phyloP scores from a whole-genome alignment of 1,140 invertebrate genomes.

The Bombyx mori region DNA sequence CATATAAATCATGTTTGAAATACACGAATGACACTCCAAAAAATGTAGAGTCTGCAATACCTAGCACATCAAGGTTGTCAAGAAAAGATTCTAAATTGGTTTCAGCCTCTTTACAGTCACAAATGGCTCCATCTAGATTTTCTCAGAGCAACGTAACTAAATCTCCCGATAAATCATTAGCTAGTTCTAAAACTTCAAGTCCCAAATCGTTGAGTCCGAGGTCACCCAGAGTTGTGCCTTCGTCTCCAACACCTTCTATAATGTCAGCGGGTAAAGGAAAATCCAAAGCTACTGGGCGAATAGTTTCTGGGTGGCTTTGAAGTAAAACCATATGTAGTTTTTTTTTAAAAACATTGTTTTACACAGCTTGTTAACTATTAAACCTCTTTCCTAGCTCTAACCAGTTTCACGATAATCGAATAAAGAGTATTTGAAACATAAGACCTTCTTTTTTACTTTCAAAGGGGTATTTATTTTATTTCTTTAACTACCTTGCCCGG shows the following conservation, averaged over 20 bases:
- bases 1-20: too few species aligned
- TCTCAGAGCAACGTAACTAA: slow-evolving; percentile 1
- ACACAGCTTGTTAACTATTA: too few species aligned
- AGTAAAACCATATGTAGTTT: background rate
- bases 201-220: slow-evolving; percentile 13
- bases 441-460: too few species aligned
- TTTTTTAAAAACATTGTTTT: too few species aligned
- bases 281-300: slow-evolving; percentile 78
- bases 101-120: slow-evolving; percentile 5
- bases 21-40: background rate
- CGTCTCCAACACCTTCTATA: slow-evolving; percentile 31
- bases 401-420: too few species aligned
- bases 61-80: slow-evolving; percentile 1
- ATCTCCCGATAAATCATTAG: slow-evolving; percentile 4
- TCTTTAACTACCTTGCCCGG: too few species aligned
- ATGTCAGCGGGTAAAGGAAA: slow-evolving; percentile 72
- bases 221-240: slow-evolving; percentile 23
- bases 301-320: slow-evolving; percentile 78
- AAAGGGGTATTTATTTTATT: too few species aligned
- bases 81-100: slow-evolving; percentile 4
- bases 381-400: too few species aligned
- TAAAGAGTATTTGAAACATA: too few species aligned
- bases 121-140: slow-evolving; percentile 5
- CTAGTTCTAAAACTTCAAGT: slow-evolving; percentile 4
- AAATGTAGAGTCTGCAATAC: background rate